A percentile compares a stretch with the other conserved stretches of the same genome.
phyloP scores from a whole-genome alignment of 2,797 vertebrate genomes.

The Helostoma temminkii region DNA sequence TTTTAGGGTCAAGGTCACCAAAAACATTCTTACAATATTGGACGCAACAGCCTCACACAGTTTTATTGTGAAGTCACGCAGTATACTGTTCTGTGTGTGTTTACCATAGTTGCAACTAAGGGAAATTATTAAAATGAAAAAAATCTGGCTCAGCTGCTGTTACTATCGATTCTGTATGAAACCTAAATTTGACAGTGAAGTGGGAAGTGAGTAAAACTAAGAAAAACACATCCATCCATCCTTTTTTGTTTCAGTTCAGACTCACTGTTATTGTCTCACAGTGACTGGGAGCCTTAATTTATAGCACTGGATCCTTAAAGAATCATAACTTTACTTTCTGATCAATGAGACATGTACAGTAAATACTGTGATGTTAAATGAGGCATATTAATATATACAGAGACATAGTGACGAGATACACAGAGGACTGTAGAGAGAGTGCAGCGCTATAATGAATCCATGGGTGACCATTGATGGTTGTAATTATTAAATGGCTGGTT shows the following conservation, averaged over 20 bases:
- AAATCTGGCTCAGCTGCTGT: slow-evolving; percentile 13
- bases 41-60: slow-evolving; percentile 23
- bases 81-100: no score
- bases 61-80: not conserved
- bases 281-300: not conserved
- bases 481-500: slow-evolving; percentile 89
- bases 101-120: no score
- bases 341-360: not conserved
- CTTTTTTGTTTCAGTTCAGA: slow-evolving; percentile 15
- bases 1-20: slow-evolving; percentile 76
- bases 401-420: slow-evolving; percentile 8
- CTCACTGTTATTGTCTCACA: not conserved
- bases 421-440: slow-evolving; percentile 6
- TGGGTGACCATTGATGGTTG: slow-evolving; percentile 85
- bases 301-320: not conserved
- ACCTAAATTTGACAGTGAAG: slow-evolving; percentile 22
- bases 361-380: slow-evolving; percentile 8
- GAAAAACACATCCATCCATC: slow-evolving; percentile 1
- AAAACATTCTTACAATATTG: slow-evolving; percentile 24
- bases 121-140: not conserved
- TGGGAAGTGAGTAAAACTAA: slow-evolving; percentile 37
- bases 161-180: not conserved
- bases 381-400: not conserved
- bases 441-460: slow-evolving; percentile 79
- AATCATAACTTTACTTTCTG: not conserved